Evolutionary conservation across 1,140 invertebrate genomes (phyloP).

Genomic region (Leucophenga varia): DNA sequence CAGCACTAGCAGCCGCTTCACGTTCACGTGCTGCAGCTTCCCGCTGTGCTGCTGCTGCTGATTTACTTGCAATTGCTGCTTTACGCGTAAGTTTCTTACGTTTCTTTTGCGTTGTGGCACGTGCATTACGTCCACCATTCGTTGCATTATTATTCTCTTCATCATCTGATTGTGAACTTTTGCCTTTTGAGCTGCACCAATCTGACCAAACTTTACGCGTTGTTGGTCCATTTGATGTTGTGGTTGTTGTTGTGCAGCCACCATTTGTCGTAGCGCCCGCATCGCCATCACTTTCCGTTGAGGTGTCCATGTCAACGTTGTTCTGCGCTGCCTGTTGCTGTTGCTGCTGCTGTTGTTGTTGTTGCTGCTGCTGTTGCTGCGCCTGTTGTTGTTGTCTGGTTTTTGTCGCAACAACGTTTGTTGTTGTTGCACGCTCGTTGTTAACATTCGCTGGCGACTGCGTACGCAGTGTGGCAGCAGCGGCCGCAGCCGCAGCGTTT

Average conservation of each 20-base stretch:
- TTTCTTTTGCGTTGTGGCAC: constrained; percentile 45
- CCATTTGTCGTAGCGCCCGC: constrained; percentile 62
- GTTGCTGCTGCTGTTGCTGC: constrained; percentile 21
- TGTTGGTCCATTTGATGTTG: constrained; percentile 55
- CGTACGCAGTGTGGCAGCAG: constrained; percentile 5
- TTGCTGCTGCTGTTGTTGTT: constrained; percentile 26
- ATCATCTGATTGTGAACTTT: constrained; percentile 62
- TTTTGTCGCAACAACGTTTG: constrained; percentile 28
- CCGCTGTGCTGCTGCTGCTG: constrained; percentile 41
- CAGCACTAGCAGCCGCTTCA: constrained; percentile 13
- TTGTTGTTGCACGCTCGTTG: constrained; percentile 9
- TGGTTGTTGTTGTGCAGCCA: constrained; percentile 57
- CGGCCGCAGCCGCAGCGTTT: constrained; percentile 7
- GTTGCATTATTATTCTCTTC: constrained; percentile 56
- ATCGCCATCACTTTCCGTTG: constrained; percentile 56
- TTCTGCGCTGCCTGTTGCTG: constrained; percentile 16
- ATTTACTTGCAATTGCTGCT: constrained; percentile 52
- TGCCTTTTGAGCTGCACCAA: constrained; percentile 65
- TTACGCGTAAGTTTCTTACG: constrained; percentile 53
- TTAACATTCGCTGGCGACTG: constrained; percentile 41
- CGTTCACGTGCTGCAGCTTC: constrained; percentile 31
- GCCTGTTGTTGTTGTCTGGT: constrained; percentile 20
- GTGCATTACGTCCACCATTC: constrained; percentile 29
- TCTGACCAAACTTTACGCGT: constrained; percentile 75
- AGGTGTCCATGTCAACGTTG: constrained; percentile 46